phyloP scores from a whole-genome alignment of 35 echinoderm and acorn worm genomes.

The Patiria miniata region DNA sequence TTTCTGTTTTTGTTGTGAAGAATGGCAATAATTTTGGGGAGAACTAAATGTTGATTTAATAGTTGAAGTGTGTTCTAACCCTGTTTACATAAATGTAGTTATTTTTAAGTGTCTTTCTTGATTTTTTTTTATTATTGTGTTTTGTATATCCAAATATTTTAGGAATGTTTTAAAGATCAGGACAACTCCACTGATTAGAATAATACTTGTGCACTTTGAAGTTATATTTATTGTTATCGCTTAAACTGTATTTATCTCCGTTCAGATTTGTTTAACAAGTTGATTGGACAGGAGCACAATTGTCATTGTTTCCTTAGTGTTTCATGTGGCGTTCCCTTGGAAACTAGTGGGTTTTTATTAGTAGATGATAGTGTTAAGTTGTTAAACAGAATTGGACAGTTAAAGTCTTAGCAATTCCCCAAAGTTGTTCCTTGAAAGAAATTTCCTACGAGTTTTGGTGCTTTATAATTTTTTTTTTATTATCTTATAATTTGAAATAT shows the following conservation, averaged over 20 bases:
- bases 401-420: neutral
- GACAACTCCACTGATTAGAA: neutral
- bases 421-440: neutral
- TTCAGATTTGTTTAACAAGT: neutral
- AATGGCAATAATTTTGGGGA: too few relatives aligned
- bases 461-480: slow-evolving; percentile 23
- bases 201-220: neutral
- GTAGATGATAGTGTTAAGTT: neutral
- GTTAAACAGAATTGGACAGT: neutral
- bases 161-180: neutral
- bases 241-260: neutral
- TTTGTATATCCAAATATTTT: neutral
- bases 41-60: too few relatives aligned
- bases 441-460: neutral
- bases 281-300: neutral
- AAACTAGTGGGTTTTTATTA: neutral
- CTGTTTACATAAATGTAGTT: neutral
- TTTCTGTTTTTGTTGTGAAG: too few relatives aligned
- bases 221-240: neutral
- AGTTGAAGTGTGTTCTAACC: neutral
- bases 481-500: neutral
- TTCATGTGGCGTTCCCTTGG: neutral
- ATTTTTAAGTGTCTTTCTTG: neutral
- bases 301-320: neutral
- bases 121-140: neutral